These are phyloP conservation scores for Norana najaformis DNA, from an alignment of 2,888 invertebrate species.

Conservation along the genomic window DNA sequence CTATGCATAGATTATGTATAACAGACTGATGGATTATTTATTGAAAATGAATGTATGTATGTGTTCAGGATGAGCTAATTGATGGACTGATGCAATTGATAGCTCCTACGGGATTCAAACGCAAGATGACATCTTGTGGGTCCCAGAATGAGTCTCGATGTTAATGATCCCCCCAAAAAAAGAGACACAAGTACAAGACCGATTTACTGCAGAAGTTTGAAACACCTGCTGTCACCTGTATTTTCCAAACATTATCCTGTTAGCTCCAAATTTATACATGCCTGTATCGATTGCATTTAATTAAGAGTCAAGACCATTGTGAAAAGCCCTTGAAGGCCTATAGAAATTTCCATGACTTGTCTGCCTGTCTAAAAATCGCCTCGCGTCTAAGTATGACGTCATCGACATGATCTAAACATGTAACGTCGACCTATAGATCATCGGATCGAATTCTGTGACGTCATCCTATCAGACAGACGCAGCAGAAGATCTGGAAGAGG, in stretches of 20 bases:
- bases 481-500: neutral
- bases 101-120: too few relatives aligned
- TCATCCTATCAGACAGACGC: neutral
- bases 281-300: neutral
- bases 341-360: neutral
- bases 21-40: too few relatives aligned
- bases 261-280: neutral
- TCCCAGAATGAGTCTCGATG: too few relatives aligned
- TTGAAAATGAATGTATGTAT: too few relatives aligned
- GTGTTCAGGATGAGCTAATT: too few relatives aligned
- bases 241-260: neutral
- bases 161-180: neutral
- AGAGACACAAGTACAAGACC: neutral
- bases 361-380: neutral
- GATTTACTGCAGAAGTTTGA: neutral
- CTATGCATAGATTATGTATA: too few relatives aligned
- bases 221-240: neutral
- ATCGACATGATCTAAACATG: slow-evolving; percentile 2
- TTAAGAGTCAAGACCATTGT: slow-evolving; percentile 5
- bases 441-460: neutral
- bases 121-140: neutral
- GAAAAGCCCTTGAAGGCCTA: neutral
- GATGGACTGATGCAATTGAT: too few relatives aligned
- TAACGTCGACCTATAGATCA: neutral
- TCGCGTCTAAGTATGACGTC: neutral